Conservation (phyloP, 2,888 invertebrate genomes). For the Chydorus sphaericus region DNA sequence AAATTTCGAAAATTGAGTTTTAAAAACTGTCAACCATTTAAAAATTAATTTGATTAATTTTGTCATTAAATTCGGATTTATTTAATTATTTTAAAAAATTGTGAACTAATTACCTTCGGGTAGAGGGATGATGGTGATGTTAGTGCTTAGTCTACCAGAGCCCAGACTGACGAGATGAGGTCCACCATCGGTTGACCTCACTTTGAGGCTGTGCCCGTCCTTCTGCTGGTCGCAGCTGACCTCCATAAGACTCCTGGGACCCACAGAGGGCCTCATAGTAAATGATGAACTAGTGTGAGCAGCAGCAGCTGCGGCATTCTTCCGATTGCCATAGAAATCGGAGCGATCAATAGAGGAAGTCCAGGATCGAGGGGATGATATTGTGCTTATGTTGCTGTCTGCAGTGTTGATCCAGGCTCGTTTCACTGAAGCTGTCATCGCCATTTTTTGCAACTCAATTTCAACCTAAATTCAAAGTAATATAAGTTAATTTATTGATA, state of each 20-base stretch:
- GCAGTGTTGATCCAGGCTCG: constrained; percentile 1
- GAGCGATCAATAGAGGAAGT: not conserved
- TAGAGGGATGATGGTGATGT: constrained; percentile 79
- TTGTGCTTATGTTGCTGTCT: too few relatives aligned
- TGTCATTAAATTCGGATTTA: too few relatives aligned
- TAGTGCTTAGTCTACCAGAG: constrained; percentile 74
- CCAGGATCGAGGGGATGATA: not conserved
- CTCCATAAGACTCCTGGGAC: constrained; percentile 18
- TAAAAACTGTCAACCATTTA: too few relatives aligned
- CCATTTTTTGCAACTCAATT: too few relatives aligned
- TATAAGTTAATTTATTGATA: too few relatives aligned
- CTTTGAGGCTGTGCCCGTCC: constrained; percentile 41
- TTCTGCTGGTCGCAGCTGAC: constrained; percentile 28
- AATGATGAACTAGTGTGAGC: too few relatives aligned
- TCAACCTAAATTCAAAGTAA: too few relatives aligned
- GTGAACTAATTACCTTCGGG: constrained; percentile 54
- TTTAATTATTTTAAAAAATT: not conserved
- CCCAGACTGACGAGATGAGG: constrained; percentile 85
- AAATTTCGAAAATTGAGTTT: too few relatives aligned
- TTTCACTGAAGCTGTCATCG: constrained; percentile 5
- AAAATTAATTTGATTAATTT: too few relatives aligned
- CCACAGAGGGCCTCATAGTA: too few relatives aligned
- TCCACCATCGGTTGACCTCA: constrained; percentile 50
- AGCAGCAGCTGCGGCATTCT: too few relatives aligned
- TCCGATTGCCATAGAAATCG: too few relatives aligned